phyloP scores from a whole-genome alignment of 2,113 vertebrate genomes.

The Cacatua alba region DNA sequence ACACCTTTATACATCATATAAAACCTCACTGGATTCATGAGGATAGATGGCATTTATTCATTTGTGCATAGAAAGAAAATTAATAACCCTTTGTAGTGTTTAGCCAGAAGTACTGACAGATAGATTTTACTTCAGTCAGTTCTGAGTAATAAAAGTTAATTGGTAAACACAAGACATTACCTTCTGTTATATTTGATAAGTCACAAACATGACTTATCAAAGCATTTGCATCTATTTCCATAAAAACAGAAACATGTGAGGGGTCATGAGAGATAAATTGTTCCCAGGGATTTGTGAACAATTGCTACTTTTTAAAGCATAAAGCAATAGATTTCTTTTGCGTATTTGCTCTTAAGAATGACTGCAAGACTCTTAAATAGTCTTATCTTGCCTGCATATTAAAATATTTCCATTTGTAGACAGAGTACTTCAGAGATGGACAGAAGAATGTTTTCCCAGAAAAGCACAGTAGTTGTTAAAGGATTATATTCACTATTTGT shows the following conservation, averaged over 20 bases:
- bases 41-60: neutral
- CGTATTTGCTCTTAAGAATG: neutral
- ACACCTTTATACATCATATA: neutral
- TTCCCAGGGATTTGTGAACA: neutral
- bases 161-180: constrained; percentile 23
- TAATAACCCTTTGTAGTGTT: neutral
- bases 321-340: neutral
- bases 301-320: neutral
- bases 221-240: constrained; percentile 32
- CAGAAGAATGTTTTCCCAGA: neutral
- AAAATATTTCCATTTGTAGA: neutral
- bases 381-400: neutral
- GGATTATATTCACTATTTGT: neutral
- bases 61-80: neutral
- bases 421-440: neutral
- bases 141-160: constrained; percentile 50
- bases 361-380: neutral
- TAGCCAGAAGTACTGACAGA: neutral
- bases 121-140: neutral
- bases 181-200: neutral
- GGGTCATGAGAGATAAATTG: neutral
- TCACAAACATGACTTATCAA: neutral
- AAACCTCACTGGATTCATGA: neutral
- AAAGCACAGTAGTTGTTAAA: neutral
- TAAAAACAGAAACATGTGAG: neutral